Evolutionary conservation across 2,113 vertebrate species (phyloP).

Genomic region (Corythaeola cristata): DNA sequence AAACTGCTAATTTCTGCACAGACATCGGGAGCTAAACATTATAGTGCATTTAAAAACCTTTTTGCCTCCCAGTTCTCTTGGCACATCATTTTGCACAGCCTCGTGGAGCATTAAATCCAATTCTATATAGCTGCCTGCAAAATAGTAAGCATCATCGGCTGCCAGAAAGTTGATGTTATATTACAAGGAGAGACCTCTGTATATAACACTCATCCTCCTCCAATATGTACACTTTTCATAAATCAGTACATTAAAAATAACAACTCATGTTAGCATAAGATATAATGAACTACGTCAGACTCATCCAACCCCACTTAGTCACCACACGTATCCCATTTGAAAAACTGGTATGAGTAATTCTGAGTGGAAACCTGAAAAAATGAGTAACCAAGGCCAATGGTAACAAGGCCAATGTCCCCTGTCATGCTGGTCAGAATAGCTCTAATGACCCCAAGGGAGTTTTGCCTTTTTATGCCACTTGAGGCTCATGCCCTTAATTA

Average conservation of each 20-base stretch:
- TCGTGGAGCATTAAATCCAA: neutral
- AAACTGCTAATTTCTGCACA: neutral
- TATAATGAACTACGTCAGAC: neutral
- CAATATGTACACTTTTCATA: neutral
- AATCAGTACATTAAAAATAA: neutral
- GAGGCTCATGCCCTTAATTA: neutral
- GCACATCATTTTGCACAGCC: neutral
- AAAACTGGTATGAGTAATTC: conserved; percentile 12
- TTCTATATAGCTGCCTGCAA: neutral
- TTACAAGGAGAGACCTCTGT: neutral
- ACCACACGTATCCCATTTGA: neutral
- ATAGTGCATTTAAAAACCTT: neutral
- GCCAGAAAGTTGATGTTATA: neutral
- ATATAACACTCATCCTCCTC: neutral
- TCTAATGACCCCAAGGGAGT: neutral
- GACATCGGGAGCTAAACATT: neutral
- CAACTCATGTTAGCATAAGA: neutral
- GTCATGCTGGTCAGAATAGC: accelerated
- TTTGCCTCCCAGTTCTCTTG: neutral
- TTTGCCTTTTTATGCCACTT: neutral
- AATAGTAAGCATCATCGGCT: neutral
- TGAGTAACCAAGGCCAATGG: neutral
- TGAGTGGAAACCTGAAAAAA: conserved; percentile 28
- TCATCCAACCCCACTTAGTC: neutral
- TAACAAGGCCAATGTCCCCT: neutral